Base-by-base conservation (phyloP, 2,888 invertebrate species). In the Drosophila meridionalis region DNA sequence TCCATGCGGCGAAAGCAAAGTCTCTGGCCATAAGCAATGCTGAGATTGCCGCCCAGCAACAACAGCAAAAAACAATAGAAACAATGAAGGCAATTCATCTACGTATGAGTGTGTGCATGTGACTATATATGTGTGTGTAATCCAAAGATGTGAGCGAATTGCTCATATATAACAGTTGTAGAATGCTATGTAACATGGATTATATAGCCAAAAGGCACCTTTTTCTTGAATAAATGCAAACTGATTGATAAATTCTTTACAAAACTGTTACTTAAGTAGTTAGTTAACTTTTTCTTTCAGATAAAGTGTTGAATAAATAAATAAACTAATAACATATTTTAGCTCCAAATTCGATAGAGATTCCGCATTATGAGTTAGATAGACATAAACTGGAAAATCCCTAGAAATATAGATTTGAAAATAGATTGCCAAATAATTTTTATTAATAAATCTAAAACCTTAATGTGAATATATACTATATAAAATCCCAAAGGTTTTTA, bases 21-120 rank as follows among this genome's bases (percentile, higher is more conserved):
- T 52, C 40, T 50, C 55, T 56, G 61, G 62, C 61, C 58, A 66
- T 36, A 65, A 75, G 71, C 67, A 60, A 60, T 28, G 30, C 76
- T 76, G 76, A 76, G 72, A 76, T 76, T 76, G 60, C 57, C 34
- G 38, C n/a, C 43, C 60, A 58, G 34, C 45, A 67, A 38, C 43
- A 67, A 45, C 58, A 50, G 50, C 50, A 40, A 30, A 4, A n/a
- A 45, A 66, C 52, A 53, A 48, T 48, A 38, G 30, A 12, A 48
- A 59, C 59, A 59, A 48, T 38, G 30, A 48, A 59, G 48, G 8
- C 8, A 48, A 56, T 55, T 56, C 50, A 42, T 42, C 32, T 57
- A 52, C 28, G 38, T 4, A 26, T 30, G 32, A 38, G 26, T 43
- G 26, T 48, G 8, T 3, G 9, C 42, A 30, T 36, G 40, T 50